A percentile compares a stretch with the other conserved stretches of the same genome.
phyloP scores from a whole-genome alignment of 2,888 invertebrate species.

The Temnothorax ravouxi region DNA sequence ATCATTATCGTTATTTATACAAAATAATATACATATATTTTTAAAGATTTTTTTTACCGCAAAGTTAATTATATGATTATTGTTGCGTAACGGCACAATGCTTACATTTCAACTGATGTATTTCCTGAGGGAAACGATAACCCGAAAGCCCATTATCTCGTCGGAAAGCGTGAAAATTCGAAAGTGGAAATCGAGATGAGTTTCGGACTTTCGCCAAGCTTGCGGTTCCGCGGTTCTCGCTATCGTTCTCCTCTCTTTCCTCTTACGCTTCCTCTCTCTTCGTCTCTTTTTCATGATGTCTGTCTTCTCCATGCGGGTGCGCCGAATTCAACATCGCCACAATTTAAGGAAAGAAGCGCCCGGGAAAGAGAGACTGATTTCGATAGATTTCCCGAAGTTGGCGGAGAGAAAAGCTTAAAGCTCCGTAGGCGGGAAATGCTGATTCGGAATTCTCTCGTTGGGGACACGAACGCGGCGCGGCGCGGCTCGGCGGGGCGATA shows the following conservation, averaged over 20 bases:
- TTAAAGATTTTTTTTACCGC: neutral
- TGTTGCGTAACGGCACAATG: neutral
- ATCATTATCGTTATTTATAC: neutral
- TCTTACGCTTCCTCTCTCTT: neutral
- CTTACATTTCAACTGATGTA: slow-evolving; percentile 6
- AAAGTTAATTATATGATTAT: slow-evolving; percentile 5
- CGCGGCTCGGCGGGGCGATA: neutral
- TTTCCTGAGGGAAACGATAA: slow-evolving; percentile 36
- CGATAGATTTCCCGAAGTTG: slow-evolving; percentile 57
- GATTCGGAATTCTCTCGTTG: slow-evolving; percentile 60
- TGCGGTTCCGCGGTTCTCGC: slow-evolving; percentile 42
- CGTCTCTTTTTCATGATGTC: slow-evolving; percentile 15
- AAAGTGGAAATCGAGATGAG: slow-evolving; percentile 58
- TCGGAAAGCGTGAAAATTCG: slow-evolving; percentile 59
- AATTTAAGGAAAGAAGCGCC: slow-evolving; percentile 55
- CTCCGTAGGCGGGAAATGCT: slow-evolving; percentile 56
- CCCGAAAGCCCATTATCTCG: slow-evolving; percentile 44
- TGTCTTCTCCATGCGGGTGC: slow-evolving; percentile 35
- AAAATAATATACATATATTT: neutral
- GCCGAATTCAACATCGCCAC: slow-evolving; percentile 42
- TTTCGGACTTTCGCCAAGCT: slow-evolving; percentile 59
- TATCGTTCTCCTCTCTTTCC: slow-evolving; percentile 10
- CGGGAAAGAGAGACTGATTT: slow-evolving; percentile 55
- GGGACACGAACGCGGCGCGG: slow-evolving; percentile 15
- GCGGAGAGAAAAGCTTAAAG: slow-evolving; percentile 55